Evolutionary conservation across 2,888 invertebrate species (phyloP).

Genomic region (Buathra laborator): DNA sequence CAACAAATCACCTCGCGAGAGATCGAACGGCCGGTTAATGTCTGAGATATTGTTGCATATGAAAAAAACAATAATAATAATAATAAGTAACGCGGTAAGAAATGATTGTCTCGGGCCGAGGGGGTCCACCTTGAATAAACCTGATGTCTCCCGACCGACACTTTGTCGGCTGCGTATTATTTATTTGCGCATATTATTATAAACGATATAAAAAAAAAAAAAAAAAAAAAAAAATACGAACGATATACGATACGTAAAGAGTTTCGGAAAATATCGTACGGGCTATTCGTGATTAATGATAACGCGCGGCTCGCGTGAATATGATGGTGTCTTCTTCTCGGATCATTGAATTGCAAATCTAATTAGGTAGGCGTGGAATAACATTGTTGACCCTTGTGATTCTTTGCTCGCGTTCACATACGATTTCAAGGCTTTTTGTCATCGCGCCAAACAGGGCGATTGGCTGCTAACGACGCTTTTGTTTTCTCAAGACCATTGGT

Average conservation of each 20-base stretch:
- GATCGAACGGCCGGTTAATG: constrained; percentile 3
- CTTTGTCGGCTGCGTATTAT: background rate
- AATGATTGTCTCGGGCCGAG: constrained; percentile 5
- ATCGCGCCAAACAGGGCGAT: background rate
- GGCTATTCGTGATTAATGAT: constrained; percentile 8
- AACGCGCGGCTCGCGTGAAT: background rate
- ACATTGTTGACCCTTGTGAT: constrained; percentile 31
- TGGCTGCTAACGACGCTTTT: background rate
- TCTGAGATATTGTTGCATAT: background rate
- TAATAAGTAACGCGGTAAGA: background rate
- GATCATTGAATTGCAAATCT: constrained; percentile 51
- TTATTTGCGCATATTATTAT: background rate
- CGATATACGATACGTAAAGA: background rate
- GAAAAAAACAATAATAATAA: too few relatives aligned
- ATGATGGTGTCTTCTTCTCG: constrained; percentile 2
- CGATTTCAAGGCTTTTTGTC: background rate
- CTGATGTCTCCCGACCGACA: background rate
- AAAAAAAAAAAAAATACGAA: background rate
- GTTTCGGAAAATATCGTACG: constrained; percentile 11
- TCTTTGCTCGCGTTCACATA: constrained; percentile 16
- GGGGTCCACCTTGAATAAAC: constrained; percentile 42
- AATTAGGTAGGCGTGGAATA: constrained; percentile 9
- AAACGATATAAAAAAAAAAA: background rate
- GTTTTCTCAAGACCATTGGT: background rate
- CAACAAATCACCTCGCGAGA: background rate